Evolutionary conservation across 2,113 vertebrate genomes (phyloP), one percentile per base, ranked within the genome.

Genomic region (Cynocephalus volans): DNA sequence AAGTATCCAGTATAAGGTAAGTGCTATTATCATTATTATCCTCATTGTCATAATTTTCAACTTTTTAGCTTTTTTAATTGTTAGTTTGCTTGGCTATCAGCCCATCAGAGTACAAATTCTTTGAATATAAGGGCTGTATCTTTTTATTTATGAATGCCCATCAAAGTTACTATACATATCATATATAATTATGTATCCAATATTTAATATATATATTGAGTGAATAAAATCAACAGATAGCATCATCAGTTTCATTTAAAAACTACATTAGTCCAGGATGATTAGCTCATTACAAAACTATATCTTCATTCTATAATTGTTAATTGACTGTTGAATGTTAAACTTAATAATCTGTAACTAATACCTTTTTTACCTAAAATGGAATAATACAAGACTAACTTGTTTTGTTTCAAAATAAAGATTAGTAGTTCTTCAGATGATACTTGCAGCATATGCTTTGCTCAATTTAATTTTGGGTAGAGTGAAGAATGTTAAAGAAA

Each of bases 391-490:
- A 83, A 73, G 45, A 64, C 50, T 93, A n/a, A 87, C 28, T 65
- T 56, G 33, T 41, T 97, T 90, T 86, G 15, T 86, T 77, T 82
- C 48, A 94, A 94, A 88, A 82, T 85, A 83, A 82, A 90, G 26
- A 82, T 79, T 52, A 62, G 31, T 41, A 79, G 28, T 82, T 93
- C 41, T 90, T 88, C 26, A 88, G 67, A 62, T 93, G n/a, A 92
- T 87, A 64, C 13, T 75, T 79, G 36, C 28, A 26, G 79, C 8
- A 56, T 50, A 33, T 80, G 72, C 24, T 69, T 96, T 81, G 41
- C 36, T 93, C 70, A 91, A 77, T 69, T 93, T 93, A 93, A 93
- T 84, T 79, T 69, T 79, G 58, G 33, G 72, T 65, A 90, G 31
- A 90, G n/a, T 81, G 12, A 36, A 83, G 48, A 77, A 93, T 73